phyloP scores from a whole-genome alignment of 2,113 vertebrate genomes.

The Tachysurus vachellii region DNA sequence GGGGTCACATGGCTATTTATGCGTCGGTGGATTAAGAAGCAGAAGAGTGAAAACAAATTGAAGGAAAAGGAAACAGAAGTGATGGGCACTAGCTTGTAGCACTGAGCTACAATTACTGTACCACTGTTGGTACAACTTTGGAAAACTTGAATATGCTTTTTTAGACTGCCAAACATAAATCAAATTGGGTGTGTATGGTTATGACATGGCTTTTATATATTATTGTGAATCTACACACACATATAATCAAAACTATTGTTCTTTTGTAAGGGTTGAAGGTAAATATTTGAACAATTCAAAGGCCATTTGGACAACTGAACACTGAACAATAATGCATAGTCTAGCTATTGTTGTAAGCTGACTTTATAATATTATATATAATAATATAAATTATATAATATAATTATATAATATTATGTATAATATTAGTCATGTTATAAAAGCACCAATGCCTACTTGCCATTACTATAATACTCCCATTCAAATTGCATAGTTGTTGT shows the following conservation, averaged over 20 bases:
- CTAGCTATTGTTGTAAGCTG: not conserved
- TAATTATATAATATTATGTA: no score
- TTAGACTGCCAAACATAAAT: not conserved
- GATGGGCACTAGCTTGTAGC: conserved; percentile 17
- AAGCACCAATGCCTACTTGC: not conserved
- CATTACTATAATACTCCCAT: not conserved
- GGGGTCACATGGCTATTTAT: conserved; percentile 28
- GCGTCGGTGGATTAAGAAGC: conserved; percentile 3
- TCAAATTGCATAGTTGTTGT: not conserved
- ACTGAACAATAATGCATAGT: not conserved
- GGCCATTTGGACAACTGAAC: not conserved
- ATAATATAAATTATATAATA: no score
- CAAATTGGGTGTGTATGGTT: not conserved
- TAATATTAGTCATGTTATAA: not conserved
- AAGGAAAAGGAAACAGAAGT: not conserved
- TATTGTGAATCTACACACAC: not conserved
- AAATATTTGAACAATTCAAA: not conserved
- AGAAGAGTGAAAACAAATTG: not conserved
- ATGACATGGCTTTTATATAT: not conserved
- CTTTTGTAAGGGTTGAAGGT: not conserved
- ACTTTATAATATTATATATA: no score
- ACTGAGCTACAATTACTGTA: not conserved
- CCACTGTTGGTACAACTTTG: not conserved
- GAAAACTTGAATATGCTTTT: not conserved
- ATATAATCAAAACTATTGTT: not conserved